Evolutionary conservation across 2,888 invertebrate genomes (phyloP).

Genomic region (Scaptomyza caliginosa): DNA sequence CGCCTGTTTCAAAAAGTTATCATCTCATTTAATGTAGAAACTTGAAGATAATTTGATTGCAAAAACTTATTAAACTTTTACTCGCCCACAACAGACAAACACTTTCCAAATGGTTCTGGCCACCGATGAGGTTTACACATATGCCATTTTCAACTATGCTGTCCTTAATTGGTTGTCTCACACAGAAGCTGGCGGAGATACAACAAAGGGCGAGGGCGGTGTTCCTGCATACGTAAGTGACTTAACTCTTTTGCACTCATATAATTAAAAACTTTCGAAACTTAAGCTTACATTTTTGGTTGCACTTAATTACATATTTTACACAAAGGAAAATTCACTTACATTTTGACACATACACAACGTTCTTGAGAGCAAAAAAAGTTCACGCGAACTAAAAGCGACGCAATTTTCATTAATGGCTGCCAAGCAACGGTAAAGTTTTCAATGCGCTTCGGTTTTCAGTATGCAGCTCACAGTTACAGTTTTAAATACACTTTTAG

Average conservation of each 20-base stretch:
- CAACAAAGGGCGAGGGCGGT: slow-evolving; percentile 93
- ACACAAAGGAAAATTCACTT: slow-evolving; percentile 34
- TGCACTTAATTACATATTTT: slow-evolving; percentile 58
- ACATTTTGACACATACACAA: slow-evolving; percentile 3
- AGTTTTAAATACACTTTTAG: slow-evolving; percentile 2
- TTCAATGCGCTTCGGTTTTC: slow-evolving; percentile 18
- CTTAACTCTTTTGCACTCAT: background rate
- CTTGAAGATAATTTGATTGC: no score
- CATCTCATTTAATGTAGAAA: no score
- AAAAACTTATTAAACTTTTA: no score
- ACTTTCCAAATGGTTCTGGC: slow-evolving; percentile 97
- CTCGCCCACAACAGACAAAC: slow-evolving; percentile 93
- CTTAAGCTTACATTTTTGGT: slow-evolving; percentile 15
- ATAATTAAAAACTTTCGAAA: slow-evolving; percentile 3
- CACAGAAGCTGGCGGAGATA: slow-evolving; percentile 95
- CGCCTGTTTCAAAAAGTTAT: no score
- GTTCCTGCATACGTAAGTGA: slow-evolving; percentile 92
- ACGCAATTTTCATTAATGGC: slow-evolving; percentile 39
- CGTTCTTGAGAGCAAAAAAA: background rate
- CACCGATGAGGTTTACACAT: slow-evolving; percentile 96
- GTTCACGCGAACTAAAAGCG: slow-evolving; percentile 1
- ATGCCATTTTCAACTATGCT: slow-evolving; percentile 97
- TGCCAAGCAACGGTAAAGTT: slow-evolving; percentile 42
- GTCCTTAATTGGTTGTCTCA: slow-evolving; percentile 95
- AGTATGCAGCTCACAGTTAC: background rate